A percentile compares a stretch with the other conserved stretches of the same genome.
Evolutionary conservation across 2,113 vertebrate genomes (phyloP).

Genomic region (Coryphaenoides rupestris): DNA sequence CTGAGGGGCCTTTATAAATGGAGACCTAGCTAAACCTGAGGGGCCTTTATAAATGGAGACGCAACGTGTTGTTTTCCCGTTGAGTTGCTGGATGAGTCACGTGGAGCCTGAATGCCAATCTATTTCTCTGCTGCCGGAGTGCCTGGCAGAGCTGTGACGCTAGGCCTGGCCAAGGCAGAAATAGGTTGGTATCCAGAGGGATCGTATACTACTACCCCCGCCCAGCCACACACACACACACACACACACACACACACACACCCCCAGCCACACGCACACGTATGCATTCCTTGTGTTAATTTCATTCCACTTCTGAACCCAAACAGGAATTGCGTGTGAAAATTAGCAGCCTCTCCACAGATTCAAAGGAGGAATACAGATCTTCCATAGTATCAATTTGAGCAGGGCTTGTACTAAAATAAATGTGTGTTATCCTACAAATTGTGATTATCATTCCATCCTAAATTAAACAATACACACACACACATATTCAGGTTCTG

Average conservation of each 20-base stretch:
- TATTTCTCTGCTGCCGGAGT: slow-evolving; percentile 38
- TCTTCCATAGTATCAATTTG: too few relatives aligned
- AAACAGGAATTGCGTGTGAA: neutral
- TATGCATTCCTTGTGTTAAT: neutral
- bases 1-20: slow-evolving; percentile 24
- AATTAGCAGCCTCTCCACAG: too few relatives aligned
- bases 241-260: neutral
- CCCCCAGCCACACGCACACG: neutral
- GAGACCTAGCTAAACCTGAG: too few relatives aligned
- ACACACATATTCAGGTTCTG: too few relatives aligned
- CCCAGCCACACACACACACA: slow-evolving; percentile 13
- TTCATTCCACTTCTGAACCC: neutral
- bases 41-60: slow-evolving; percentile 23
- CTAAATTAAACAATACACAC: too few relatives aligned
- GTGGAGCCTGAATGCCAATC: slow-evolving; percentile 48
- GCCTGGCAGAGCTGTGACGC: slow-evolving; percentile 43
- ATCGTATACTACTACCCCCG: slow-evolving; percentile 35
- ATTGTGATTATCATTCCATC: too few relatives aligned
- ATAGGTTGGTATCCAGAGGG: slow-evolving; percentile 56
- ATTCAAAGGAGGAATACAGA: too few relatives aligned
- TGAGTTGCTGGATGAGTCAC: slow-evolving; percentile 43
- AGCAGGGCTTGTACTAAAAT: too few relatives aligned
- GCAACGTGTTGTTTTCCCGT: slow-evolving; percentile 22
- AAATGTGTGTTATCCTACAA: too few relatives aligned
- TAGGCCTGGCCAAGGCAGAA: slow-evolving; percentile 44